Evolutionary conservation across 2,113 vertebrate species (phyloP), one percentile per base, ranked within the genome.

Genomic region (Oceanodroma tethys): DNA sequence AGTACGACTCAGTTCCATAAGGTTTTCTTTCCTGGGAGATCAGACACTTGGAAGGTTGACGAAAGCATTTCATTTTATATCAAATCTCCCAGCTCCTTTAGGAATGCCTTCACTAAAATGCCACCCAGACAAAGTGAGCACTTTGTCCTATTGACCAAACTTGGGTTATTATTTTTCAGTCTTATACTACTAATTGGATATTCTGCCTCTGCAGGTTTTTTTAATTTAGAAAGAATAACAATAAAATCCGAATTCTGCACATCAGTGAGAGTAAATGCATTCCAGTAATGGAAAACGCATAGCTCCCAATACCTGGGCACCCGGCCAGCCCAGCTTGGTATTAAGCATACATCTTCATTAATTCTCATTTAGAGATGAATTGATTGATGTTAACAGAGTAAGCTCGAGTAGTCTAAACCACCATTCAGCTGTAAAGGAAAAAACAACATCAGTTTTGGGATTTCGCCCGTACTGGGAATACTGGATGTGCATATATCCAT

Each of bases 301-400:
- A n/a, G 47, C 40, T 94, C 74, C 86, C 55, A 12, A 15, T 30
- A 73, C 42, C 60, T 58, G 86, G 92, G 88, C 79, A 71, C n/a
- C 32, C 3, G 0, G 85, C 96, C 93, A 97, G 91, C 43, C 42
- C 88, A 52, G 68, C 81, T 65, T 81, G 53, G 42, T 83, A 52
- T 84, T 67, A 48, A 86, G n/a, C 80, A 81, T 56, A 43, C 63
- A 45, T 94, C 90, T 90, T 94, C 90, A 93, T 96, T 94, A 94
- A 71, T 84, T 88, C 90, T 70, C 67, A 63, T 82, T 86, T 82
- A 81, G 63, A 90, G 68, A 48, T 40, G 19, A 87, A 83, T 75
- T 21, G 32, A 53, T 56, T 50, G 79, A 42, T 55, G 43, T 53
- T 50, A 58, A 74, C 81, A 86, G 53, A 2, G 0, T 66, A 86